Base-by-base conservation (phyloP, 2,888 invertebrate species). In the Eupeodes latifasciatus region DNA sequence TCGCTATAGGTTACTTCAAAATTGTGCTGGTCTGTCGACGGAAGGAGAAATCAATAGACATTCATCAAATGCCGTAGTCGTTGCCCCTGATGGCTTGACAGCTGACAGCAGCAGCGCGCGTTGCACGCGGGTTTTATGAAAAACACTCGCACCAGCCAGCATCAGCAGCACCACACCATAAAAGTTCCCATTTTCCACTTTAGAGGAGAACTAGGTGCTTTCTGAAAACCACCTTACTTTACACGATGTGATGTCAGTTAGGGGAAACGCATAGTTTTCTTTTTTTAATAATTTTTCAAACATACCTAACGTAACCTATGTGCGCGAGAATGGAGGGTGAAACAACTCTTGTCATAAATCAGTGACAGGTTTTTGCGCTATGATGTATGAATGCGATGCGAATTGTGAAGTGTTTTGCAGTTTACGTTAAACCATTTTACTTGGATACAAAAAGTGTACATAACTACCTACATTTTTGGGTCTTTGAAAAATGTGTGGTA, bases 261-360 rank as follows among this genome's bases (percentile, higher is more conserved):
- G 49, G 36, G 55, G 62, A 40, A 53, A 57, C 67, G 62, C 76
- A 79, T 16, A 44, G 36, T 16, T 55, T 16, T 10, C 7, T 61
- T 59, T n/a, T 34, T 59, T 82, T 83, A 76, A 27, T 27, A 27
- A 19, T 87, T 87, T 80, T 72, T 80, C 80, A 87, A 57, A 81
- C 66, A 87, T 67, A 44, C 27, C 34, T 6, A 14, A n/a, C 9
- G 14, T 59, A 16, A 12, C 47, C 11, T 4, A 47, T 11, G 11
- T 47, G 62, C 6, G 53, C 9, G 81, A 79, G 83, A 76, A 84
- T 84, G 84, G 14, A 19, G 47, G 27, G 16, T 80, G 80, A 80
- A 84, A 84, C 80, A 87, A 84, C 76, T 84, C 74, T 75, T 87
- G 87, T 84, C 86, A 87, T 87, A 87, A 87, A 87, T 87, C 87